A percentile compares a stretch with the other conserved stretches of the same genome.
phyloP scores from a whole-genome alignment of 64 coral and sea anemone species.

The Pocillopora damicornis region DNA sequence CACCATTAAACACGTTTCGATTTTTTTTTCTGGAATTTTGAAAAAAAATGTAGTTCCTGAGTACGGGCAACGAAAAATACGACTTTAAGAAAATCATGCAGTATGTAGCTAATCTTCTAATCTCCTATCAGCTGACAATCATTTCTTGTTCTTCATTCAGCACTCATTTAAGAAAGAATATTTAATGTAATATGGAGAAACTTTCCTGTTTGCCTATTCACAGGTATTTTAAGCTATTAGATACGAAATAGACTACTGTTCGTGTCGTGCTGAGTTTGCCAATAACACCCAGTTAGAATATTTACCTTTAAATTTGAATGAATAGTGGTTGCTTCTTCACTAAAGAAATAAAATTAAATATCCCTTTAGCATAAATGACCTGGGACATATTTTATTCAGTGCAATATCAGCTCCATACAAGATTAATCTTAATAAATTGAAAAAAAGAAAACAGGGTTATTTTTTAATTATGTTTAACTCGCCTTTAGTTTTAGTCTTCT shows the following conservation, averaged over 20 bases:
- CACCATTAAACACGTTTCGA: not conserved
- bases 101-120: not conserved
- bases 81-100: not conserved
- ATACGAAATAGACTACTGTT: not conserved
- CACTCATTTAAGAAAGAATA: constrained; percentile 6
- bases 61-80: not conserved
- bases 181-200: constrained; percentile 23
- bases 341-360: not conserved
- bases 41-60: too few relatives aligned
- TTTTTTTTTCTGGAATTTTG: too few relatives aligned
- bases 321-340: not conserved
- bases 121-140: not conserved
- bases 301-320: not conserved
- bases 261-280: not conserved
- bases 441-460: not conserved
- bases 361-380: not conserved
- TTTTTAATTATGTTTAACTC: not conserved
- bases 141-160: not conserved
- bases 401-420: not conserved
- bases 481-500: not conserved
- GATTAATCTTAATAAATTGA: not conserved
- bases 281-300: constrained; percentile 1
- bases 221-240: not conserved
- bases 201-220: not conserved
- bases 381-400: not conserved